phyloP scores from a whole-genome alignment of 2,888 invertebrate genomes.

The Proisotoma minuta region DNA sequence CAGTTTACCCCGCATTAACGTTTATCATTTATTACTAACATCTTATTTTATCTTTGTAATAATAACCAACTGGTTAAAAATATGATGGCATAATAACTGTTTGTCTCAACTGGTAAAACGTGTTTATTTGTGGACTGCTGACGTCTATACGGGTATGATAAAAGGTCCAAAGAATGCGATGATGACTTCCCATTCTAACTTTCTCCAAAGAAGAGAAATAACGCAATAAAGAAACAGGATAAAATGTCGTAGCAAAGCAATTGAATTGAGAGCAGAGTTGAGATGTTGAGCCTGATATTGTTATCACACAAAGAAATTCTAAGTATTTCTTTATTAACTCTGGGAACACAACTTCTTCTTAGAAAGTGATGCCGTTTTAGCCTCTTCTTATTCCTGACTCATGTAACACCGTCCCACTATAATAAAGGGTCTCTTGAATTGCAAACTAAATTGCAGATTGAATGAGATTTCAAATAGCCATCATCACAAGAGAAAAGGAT shows the following conservation, averaged over 20 bases:
- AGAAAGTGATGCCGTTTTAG: too few relatives aligned
- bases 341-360: neutral
- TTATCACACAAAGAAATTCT: slow-evolving; percentile 44
- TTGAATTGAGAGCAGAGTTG: slow-evolving; percentile 21
- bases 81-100: too few relatives aligned
- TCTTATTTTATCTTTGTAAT: too few relatives aligned
- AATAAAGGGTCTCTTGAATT: neutral
- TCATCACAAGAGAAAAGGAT: neutral
- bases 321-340: slow-evolving; percentile 43
- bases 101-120: too few relatives aligned
- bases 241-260: slow-evolving; percentile 38
- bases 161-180: neutral
- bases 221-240: slow-evolving; percentile 33
- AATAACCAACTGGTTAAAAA: too few relatives aligned
- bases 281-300: slow-evolving; percentile 35
- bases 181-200: neutral
- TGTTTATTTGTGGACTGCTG: neutral
- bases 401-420: neutral
- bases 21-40: too few relatives aligned
- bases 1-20: too few relatives aligned
- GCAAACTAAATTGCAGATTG: neutral
- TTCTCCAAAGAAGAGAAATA: slow-evolving; percentile 3
- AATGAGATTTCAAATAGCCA: neutral
- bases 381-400: too few relatives aligned
- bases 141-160: neutral